Percentiles rank a stretch among this genome's conserved stretches.
Conservation (phyloP, 2,888 invertebrate genomes). For the Drosophila anomalata region DNA sequence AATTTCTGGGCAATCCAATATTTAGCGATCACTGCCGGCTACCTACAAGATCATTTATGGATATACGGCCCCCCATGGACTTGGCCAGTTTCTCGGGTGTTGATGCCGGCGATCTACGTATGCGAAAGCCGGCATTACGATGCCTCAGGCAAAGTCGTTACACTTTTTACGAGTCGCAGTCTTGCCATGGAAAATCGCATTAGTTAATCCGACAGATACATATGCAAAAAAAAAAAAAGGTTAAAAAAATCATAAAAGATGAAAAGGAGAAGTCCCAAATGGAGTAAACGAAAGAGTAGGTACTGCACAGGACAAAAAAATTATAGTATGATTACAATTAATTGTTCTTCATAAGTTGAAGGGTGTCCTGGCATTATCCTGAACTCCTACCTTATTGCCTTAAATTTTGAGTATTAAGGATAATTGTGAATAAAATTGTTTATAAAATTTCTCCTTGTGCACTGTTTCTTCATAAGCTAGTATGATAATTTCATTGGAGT, state of each 20-base stretch:
- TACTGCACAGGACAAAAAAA: constrained; percentile 6
- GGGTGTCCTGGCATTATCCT: no score
- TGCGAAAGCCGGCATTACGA: constrained; percentile 20
- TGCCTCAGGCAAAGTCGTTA: constrained; percentile 60
- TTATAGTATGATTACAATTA: no score
- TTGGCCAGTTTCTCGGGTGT: constrained; percentile 32
- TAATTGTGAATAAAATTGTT: constrained; percentile 1
- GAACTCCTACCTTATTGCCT: neutral
- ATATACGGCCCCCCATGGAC: constrained; percentile 61
- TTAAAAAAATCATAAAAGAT: neutral
- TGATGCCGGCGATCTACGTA: constrained; percentile 18
- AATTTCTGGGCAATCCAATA: constrained; percentile 36
- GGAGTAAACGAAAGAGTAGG: constrained; percentile 19
- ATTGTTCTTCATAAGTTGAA: no score
- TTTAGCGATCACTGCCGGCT: constrained; percentile 42
- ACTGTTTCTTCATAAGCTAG: constrained; percentile 28
- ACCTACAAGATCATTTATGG: constrained; percentile 56
- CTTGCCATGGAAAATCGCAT: constrained; percentile 68
- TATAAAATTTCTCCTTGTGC: constrained; percentile 13
- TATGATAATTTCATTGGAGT: constrained; percentile 72
- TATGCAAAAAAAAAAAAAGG: constrained; percentile 43
- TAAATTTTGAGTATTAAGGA: neutral
- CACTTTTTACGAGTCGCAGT: constrained; percentile 66
- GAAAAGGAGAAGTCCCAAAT: constrained; percentile 2
- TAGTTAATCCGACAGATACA: constrained; percentile 76